Conservation (phyloP, 2,797 vertebrate genomes). For the Xyrichtys novacula region DNA sequence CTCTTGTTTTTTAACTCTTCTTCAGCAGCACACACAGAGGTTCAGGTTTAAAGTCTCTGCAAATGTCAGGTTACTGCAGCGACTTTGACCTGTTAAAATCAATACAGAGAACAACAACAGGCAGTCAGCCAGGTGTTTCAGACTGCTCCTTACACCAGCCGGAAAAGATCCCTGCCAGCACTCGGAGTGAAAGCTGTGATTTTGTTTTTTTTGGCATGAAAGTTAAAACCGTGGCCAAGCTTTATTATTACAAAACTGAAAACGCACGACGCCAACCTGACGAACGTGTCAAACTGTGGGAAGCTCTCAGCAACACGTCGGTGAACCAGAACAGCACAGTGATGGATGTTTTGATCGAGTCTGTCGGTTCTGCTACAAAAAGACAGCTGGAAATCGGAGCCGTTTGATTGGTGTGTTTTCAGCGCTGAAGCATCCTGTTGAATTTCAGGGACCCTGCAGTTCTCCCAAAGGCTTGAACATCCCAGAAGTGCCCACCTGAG, state of each 20-base stretch:
- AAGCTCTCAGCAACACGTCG: neutral
- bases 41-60: too few relatives aligned
- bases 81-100: slow-evolving; percentile 1
- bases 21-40: neutral
- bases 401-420: neutral
- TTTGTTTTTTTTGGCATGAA: slow-evolving; percentile 14
- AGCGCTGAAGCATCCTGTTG: neutral
- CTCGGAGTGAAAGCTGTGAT: slow-evolving; percentile 11
- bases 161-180: neutral
- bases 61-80: neutral
- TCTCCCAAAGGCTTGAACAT: neutral
- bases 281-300: neutral
- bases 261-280: neutral
- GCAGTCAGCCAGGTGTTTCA: neutral
- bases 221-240: slow-evolving; percentile 7
- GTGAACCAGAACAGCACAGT: neutral
- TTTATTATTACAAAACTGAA: neutral
- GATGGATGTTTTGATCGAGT: neutral
- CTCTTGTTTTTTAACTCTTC: too few relatives aligned
- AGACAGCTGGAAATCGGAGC: neutral
- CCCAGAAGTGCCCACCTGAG: too few relatives aligned
- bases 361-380: neutral
- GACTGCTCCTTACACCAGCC: slow-evolving; percentile 4
- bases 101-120: slow-evolving; percentile 20
- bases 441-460: neutral